phyloP scores from a whole-genome alignment of 2,888 invertebrate genomes.

The Pristionchus japonicus region DNA sequence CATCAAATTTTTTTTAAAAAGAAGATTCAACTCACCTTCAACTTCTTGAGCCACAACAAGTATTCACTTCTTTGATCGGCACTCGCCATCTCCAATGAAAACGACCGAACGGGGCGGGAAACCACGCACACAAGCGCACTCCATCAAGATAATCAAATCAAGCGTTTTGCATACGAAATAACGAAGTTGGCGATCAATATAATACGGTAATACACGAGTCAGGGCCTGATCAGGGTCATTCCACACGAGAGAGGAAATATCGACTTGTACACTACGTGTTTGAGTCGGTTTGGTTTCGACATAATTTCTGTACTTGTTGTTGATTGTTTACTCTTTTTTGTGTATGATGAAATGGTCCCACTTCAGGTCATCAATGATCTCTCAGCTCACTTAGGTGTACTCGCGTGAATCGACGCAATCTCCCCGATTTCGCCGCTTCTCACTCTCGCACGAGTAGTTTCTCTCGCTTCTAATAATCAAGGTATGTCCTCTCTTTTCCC shows the following conservation, averaged over 20 bases:
- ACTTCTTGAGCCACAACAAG: conserved; percentile 7
- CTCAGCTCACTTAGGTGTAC: background rate
- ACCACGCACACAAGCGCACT: background rate
- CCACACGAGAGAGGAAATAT: too few relatives aligned
- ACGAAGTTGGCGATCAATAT: background rate
- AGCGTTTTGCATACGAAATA: background rate
- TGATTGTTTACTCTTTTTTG: background rate
- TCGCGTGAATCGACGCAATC: conserved; percentile 5
- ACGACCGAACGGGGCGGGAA: background rate
- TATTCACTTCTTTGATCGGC: conserved; percentile 4
- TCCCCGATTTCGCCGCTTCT: background rate
- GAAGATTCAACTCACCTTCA: conserved; percentile 1
- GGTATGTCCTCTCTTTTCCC: too few relatives aligned
- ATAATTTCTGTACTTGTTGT: background rate
- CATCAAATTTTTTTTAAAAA: too few relatives aligned
- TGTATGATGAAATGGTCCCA: background rate
- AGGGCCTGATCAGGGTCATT: too few relatives aligned
- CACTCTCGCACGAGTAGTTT: background rate
- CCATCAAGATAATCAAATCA: background rate
- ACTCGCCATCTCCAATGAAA: background rate
- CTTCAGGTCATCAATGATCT: background rate
- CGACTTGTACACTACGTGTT: background rate
- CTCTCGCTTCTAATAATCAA: conserved; percentile 1
- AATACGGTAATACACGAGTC: background rate
- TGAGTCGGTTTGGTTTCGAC: too few relatives aligned